phyloP scores from a whole-genome alignment of 2,797 vertebrate species.

The Lithobates pipiens region DNA sequence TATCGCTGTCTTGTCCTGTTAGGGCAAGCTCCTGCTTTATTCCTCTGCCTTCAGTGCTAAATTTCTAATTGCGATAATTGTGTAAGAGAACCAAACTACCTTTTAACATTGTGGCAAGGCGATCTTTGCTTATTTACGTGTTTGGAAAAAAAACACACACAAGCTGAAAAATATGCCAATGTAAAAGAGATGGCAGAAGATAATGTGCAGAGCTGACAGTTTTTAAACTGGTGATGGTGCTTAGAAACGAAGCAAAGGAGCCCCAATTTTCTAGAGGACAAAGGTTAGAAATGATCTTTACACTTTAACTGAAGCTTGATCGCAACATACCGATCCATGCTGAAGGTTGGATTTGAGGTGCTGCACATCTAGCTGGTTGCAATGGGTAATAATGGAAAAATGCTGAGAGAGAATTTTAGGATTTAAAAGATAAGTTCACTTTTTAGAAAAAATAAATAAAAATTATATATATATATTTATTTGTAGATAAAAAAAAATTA shows the following conservation, averaged over 20 bases:
- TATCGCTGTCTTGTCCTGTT: constrained; percentile 82
- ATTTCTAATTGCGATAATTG: constrained; percentile 81
- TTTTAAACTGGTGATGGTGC: too few species aligned
- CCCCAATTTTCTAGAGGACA: background rate
- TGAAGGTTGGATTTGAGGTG: too few species aligned
- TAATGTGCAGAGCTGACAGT: too few species aligned
- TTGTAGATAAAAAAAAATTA: too few species aligned
- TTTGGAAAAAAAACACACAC: background rate
- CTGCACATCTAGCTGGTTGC: too few species aligned
- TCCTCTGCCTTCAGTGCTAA: constrained; percentile 78
- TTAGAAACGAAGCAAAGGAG: too few species aligned
- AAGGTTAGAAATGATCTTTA: background rate
- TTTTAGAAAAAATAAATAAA: too few species aligned
- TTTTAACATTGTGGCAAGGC: constrained; percentile 45
- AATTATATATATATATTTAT: too few species aligned
- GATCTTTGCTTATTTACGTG: background rate
- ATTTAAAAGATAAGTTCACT: too few species aligned
- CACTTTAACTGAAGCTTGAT: background rate
- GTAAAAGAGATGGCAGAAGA: background rate
- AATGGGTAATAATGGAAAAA: too few species aligned
- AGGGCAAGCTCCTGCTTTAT: constrained; percentile 79
- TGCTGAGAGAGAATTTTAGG: too few species aligned
- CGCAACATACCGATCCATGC: too few species aligned
- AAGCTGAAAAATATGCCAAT: background rate
- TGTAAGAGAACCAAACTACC: constrained; percentile 74